Evolutionary conservation across 1,140 invertebrate species (phyloP), one percentile per base, ranked within the genome.

Genomic region (Rhizoglyphus robini): DNA sequence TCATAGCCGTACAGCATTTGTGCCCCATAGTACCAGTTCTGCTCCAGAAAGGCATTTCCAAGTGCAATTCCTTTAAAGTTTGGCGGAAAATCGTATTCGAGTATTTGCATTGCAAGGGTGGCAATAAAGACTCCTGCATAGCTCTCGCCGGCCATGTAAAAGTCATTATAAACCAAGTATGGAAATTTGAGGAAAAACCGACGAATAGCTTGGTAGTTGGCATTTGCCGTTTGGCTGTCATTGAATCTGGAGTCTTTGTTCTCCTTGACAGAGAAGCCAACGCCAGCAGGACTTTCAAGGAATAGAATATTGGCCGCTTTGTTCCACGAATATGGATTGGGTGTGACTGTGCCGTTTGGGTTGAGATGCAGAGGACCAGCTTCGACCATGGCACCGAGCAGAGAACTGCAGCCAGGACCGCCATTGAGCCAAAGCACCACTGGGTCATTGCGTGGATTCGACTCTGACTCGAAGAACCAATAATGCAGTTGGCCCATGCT

Each of bases 261-360:
- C 29, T 71, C 69, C n/a, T 78, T 72, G 69, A 81, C 83, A 0
- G 80, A 82, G 67, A 74, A 82, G 1, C 81, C 81, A 57, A 83
- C 81, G 66, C 81, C 79, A 34, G 77, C 77, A 59, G 81, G 81
- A 2, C 81, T 73, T 69, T 82, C 81, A 38, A 82, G 70, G 69
- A 78, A 82, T 15, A 82, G 66, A 29, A 95, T 88, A 73, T 88
- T 92, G 41, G 88, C 86, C 67, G 86, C 85, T 61, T 70, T 75
- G 66, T 80, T 80, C 80, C 80, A 81, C 51, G 76, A 72, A 70
- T 75, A 78, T 4, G 71, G 60, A 67, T 81, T 81, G 31, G 71
- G 68, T 20, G 68, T 69, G 1, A 81, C 67, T 15, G 73, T 77
- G 51, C 71, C 69, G 67, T 75, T 72, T 63, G 68, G 63, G 46